Conservation (phyloP, 2,797 vertebrate species). For the Botia almorhae region DNA sequence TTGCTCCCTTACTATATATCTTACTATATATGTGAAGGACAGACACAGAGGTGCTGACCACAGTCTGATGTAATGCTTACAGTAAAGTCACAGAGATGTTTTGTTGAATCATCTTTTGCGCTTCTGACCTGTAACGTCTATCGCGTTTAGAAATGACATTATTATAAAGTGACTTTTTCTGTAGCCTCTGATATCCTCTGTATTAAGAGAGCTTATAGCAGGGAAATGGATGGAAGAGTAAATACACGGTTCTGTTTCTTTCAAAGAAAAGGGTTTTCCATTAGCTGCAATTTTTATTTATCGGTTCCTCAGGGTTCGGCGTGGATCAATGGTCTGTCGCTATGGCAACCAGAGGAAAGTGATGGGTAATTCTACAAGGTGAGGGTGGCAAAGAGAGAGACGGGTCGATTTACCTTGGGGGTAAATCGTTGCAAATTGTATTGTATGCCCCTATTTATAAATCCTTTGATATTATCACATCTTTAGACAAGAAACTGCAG, state of each 20-base stretch:
- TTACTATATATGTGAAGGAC: conserved; percentile 6
- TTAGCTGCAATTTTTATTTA: conserved; percentile 62
- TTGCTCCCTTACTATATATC: conserved; percentile 3
- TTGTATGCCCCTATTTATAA: conserved; percentile 5
- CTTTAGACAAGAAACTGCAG: background rate
- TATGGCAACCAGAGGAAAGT: conserved; percentile 60
- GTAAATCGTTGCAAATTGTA: background rate
- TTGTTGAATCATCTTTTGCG: background rate
- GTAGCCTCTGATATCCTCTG: background rate
- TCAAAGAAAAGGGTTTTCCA: conserved; percentile 48
- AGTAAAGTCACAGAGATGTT: background rate
- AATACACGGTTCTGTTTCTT: conserved; percentile 8
- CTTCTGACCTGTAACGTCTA: background rate
- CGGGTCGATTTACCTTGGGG: background rate
- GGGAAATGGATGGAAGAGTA: conserved; percentile 9
- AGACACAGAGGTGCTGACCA: background rate
- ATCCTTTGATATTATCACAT: background rate
- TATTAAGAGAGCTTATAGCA: conserved; percentile 2
- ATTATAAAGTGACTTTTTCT: background rate
- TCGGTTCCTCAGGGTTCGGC: conserved; percentile 53
- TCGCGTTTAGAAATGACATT: background rate
- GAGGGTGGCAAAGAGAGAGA: conserved; percentile 59
- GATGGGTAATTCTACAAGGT: conserved; percentile 60
- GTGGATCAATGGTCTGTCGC: conserved; percentile 65
- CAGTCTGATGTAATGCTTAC: background rate